These are phyloP conservation scores for Drosophila repleta DNA, from an alignment of 1,140 invertebrate species.

Conservation along the genomic window DNA sequence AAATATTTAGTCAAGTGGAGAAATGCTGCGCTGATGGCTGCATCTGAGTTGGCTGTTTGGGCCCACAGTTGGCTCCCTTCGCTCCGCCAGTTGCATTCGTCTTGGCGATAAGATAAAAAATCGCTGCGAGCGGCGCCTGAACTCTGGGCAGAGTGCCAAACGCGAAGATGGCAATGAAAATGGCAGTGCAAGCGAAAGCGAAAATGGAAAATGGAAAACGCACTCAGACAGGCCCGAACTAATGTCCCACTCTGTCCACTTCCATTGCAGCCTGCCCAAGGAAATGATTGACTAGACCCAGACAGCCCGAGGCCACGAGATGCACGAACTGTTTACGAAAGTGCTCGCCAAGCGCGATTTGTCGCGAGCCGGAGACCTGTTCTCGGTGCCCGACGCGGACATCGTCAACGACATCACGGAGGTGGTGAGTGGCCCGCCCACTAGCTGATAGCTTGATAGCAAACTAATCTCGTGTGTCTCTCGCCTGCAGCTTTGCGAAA, in stretches of 20 bases:
- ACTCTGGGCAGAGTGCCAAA: conserved; percentile 66
- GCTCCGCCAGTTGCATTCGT: conserved; percentile 1
- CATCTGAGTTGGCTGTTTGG: conserved; percentile 25
- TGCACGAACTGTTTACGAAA: conserved; percentile 95
- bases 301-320: conserved; percentile 73
- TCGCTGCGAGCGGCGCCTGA: conserved; percentile 59
- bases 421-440: conserved; percentile 87
- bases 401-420: conserved; percentile 94
- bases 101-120: conserved; percentile 71
- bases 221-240: conserved; percentile 6
- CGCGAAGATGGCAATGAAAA: conserved; percentile 36
- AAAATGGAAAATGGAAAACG: conserved; percentile 2
- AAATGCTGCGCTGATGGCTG: conserved; percentile 16
- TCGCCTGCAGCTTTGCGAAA: conserved; percentile 86
- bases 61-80: too few species aligned
- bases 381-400: conserved; percentile 92
- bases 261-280: conserved; percentile 51
- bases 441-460: too few species aligned
- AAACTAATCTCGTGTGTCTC: too few species aligned
- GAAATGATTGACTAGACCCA: conserved; percentile 39
- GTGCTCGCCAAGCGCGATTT: conserved; percentile 94
- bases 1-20: conserved; percentile 62
- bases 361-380: conserved; percentile 95
- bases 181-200: conserved; percentile 52
- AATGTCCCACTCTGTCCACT: conserved; percentile 1